These are phyloP conservation scores for Dromaius novaehollandiae DNA, from an alignment of 2,113 vertebrate genomes.

Conservation along the genomic window DNA sequence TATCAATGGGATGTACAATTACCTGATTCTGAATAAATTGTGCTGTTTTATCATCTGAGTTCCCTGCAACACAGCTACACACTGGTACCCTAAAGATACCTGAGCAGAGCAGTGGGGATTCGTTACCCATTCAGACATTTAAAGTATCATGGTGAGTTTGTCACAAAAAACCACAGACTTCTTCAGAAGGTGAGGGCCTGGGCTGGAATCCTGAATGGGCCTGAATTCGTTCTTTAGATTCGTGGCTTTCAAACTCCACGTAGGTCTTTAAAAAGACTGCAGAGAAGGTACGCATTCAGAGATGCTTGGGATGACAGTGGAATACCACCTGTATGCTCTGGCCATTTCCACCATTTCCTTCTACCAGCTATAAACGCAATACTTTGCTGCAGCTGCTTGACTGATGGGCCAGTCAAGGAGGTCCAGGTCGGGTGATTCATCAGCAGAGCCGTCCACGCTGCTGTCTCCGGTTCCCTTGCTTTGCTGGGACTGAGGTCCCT, in stretches of 20 bases:
- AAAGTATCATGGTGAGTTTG: accelerated
- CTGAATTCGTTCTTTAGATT: accelerated
- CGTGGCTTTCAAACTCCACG: background rate
- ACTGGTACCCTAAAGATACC: background rate
- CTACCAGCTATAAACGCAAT: background rate
- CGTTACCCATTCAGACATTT: background rate
- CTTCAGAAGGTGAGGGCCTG: no score
- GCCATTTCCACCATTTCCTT: background rate
- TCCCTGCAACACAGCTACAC: background rate
- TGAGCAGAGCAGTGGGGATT: background rate
- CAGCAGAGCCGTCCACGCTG: background rate
- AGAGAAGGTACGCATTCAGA: accelerated
- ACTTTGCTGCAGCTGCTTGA: background rate
- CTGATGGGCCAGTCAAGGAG: background rate
- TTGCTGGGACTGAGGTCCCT: accelerated
- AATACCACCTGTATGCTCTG: no score
- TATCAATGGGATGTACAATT: background rate
- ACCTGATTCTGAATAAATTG: background rate
- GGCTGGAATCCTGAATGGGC: accelerated
- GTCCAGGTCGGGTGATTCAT: background rate
- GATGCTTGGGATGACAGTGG: background rate
- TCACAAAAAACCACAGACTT: background rate
- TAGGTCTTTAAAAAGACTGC: background rate
- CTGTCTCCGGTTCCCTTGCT: background rate
- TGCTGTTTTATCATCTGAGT: background rate